Evolutionary conservation across 2,113 vertebrate species (phyloP).

Genomic region (Colistium nudipinnis): DNA sequence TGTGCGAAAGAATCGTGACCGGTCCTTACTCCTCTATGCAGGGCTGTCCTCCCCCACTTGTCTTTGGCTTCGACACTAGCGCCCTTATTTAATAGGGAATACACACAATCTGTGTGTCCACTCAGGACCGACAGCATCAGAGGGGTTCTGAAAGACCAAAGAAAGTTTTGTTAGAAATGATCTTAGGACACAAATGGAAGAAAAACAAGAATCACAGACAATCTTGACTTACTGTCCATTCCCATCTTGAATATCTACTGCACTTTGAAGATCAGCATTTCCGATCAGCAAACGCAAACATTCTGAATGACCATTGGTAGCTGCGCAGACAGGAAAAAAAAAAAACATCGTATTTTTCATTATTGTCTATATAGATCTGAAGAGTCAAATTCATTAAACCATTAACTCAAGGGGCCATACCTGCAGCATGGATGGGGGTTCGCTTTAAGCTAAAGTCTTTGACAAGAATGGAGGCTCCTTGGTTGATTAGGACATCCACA

Average conservation of each 20-base stretch:
- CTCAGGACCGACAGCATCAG: slow-evolving; percentile 97
- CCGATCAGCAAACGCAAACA: slow-evolving; percentile 95
- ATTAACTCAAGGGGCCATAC: slow-evolving; percentile 64
- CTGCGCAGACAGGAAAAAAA: slow-evolving; percentile 74
- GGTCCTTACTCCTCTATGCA: slow-evolving; percentile 93
- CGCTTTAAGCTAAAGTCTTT: slow-evolving; percentile 96
- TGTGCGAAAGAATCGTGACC: not conserved
- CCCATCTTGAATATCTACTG: slow-evolving; percentile 95
- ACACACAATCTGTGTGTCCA: slow-evolving; percentile 96
- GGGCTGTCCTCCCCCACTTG: slow-evolving; percentile 93
- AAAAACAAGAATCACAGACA: not conserved
- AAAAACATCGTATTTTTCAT: not conserved
- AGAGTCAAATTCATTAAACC: not conserved
- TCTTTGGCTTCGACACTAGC: slow-evolving; percentile 97
- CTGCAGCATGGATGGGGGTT: slow-evolving; percentile 96
- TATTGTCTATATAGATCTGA: not conserved
- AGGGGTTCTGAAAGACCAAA: slow-evolving; percentile 85
- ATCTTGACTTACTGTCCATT: slow-evolving; percentile 91
- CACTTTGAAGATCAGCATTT: slow-evolving; percentile 93
- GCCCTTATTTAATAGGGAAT: slow-evolving; percentile 95
- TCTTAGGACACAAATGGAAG: not conserved
- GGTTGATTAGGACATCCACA: slow-evolving; percentile 97
- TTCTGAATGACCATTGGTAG: slow-evolving; percentile 97
- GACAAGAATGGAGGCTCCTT: slow-evolving; percentile 95
- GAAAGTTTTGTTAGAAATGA: slow-evolving; percentile 9